phyloP scores from a whole-genome alignment of 1,140 invertebrate genomes.

The Hyles vespertilio region DNA sequence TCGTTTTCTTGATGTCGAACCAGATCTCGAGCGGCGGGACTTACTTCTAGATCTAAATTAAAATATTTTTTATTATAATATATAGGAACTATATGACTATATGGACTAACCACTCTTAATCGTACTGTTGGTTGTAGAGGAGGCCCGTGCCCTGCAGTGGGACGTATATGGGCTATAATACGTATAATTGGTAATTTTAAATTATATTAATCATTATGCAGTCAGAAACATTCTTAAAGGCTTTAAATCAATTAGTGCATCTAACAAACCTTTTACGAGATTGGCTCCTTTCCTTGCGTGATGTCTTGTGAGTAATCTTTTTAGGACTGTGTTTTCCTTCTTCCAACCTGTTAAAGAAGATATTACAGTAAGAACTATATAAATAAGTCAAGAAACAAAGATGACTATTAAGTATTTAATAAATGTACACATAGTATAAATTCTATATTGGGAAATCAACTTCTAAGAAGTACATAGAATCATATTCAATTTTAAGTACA shows the following conservation, averaged over 20 bases:
- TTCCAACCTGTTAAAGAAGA: constrained; percentile 5
- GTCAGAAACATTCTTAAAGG: constrained; percentile 1
- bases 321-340: neutral
- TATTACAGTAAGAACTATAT: too few species aligned
- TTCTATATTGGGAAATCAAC: too few species aligned
- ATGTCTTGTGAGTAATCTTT: neutral
- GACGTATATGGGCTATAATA: too few species aligned
- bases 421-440: too few species aligned
- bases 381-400: too few species aligned
- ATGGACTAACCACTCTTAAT: too few species aligned
- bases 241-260: neutral
- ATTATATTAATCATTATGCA: constrained; percentile 5
- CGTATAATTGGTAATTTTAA: neutral
- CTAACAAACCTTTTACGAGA: neutral
- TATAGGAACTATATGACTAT: too few species aligned
- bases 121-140: too few species aligned
- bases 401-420: too few species aligned
- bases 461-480: too few species aligned
- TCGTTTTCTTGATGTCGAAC: constrained; percentile 35
- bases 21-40: constrained; percentile 44
- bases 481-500: too few species aligned
- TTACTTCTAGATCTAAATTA: constrained; percentile 52
- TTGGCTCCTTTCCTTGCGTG: neutral
- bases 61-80: constrained; percentile 10
- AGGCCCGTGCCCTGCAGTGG: too few species aligned